Evolutionary conservation across 2,888 invertebrate genomes (phyloP).

Genomic region (Rotaria macrura): DNA sequence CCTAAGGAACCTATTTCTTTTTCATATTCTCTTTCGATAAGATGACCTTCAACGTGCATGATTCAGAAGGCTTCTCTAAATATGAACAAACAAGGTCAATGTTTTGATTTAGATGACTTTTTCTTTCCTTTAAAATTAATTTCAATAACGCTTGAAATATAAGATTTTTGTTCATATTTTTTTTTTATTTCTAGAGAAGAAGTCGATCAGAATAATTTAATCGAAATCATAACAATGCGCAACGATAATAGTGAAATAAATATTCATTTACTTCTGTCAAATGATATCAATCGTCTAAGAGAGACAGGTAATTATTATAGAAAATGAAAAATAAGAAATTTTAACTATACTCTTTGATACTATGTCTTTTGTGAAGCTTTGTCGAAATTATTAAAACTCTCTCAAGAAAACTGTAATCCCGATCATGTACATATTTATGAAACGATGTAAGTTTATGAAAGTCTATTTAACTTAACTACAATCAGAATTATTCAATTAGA

Average conservation of each 20-base stretch:
- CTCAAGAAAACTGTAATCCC: not conserved
- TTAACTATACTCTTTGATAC: not conserved
- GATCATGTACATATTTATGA: not conserved
- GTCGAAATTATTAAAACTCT: not conserved
- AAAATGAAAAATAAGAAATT: not conserved
- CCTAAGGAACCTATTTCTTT: too few relatives aligned
- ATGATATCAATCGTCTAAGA: not conserved
- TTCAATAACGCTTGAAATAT: not conserved
- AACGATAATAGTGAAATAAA: not conserved
- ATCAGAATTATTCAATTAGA: not conserved
- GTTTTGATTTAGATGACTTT: not conserved
- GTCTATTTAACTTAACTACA: too few relatives aligned
- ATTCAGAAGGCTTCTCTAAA: not conserved
- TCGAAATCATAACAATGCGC: not conserved
- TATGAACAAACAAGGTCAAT: not conserved
- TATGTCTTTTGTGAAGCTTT: not conserved
- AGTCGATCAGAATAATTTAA: not conserved
- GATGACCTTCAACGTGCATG: not conserved
- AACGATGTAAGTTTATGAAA: not conserved
- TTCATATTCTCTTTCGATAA: not conserved
- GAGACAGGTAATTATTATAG: not conserved
- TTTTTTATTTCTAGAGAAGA: not conserved
- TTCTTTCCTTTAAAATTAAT: not conserved
- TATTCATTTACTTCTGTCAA: conserved; percentile 17
- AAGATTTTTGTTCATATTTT: not conserved